A percentile compares a stretch with the other conserved stretches of the same genome.
phyloP scores from a whole-genome alignment of 2,113 vertebrate genomes.

The Hemichromis elongatus region DNA sequence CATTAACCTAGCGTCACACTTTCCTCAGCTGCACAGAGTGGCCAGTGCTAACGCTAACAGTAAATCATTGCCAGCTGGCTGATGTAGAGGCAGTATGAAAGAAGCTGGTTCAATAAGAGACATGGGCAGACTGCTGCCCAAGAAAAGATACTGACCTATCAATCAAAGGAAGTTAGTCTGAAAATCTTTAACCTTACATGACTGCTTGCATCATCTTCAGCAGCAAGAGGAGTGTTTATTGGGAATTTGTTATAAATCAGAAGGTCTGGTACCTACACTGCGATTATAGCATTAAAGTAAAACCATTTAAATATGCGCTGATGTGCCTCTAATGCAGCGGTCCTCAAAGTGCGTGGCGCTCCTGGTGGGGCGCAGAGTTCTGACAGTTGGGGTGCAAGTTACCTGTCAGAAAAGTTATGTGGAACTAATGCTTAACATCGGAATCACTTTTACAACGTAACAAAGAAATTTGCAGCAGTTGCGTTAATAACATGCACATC shows the following conservation, averaged over 20 bases:
- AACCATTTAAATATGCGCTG: neutral
- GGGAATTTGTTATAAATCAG: too few species aligned
- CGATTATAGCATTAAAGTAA: too few species aligned
- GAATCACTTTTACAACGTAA: too few species aligned
- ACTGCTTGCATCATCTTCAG: neutral
- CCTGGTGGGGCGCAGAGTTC: too few species aligned
- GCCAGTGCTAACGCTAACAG: conserved; percentile 12
- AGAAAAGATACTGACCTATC: neutral
- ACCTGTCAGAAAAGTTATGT: too few species aligned
- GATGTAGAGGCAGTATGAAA: neutral
- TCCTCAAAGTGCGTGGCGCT: too few species aligned
- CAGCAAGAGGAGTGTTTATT: neutral
- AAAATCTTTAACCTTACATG: neutral
- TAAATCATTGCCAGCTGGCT: neutral
- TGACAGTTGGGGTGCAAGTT: too few species aligned
- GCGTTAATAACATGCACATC: too few species aligned
- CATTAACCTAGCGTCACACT: conserved; percentile 42
- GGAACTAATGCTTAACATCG: too few species aligned
- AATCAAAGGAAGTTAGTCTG: neutral
- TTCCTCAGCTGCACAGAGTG: neutral
- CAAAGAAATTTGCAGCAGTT: too few species aligned
- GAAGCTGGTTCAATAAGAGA: neutral
- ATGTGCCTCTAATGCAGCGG: too few species aligned
- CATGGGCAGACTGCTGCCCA: neutral
- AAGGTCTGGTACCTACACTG: too few species aligned